phyloP scores from a whole-genome alignment of 2,888 invertebrate genomes.

The Calameuta pallipes region DNA sequence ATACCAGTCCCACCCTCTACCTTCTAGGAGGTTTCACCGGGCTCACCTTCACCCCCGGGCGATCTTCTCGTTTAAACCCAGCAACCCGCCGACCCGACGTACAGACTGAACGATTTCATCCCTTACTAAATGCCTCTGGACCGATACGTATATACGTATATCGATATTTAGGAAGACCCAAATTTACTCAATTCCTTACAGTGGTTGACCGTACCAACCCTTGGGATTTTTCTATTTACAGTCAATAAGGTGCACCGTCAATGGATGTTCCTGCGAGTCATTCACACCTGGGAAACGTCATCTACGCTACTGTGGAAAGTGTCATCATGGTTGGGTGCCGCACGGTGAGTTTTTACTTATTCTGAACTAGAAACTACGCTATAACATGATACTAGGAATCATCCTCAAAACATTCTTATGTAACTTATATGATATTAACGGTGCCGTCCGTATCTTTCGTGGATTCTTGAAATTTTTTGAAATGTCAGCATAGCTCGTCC shows the following conservation, averaged over 20 bases:
- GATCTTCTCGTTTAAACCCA: slow-evolving; percentile 42
- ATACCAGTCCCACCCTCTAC: slow-evolving; percentile 43
- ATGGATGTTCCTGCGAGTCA: slow-evolving; percentile 76
- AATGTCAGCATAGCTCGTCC: slow-evolving; percentile 62
- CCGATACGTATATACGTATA: not conserved
- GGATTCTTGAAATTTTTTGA: slow-evolving; percentile 38
- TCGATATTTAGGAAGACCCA: not conserved
- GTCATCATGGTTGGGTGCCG: slow-evolving; percentile 80
- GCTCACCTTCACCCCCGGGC: slow-evolving; percentile 30
- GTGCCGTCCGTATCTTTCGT: not conserved
- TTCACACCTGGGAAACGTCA: slow-evolving; percentile 77
- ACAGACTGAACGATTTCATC: not conserved
- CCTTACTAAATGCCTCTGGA: too few species aligned
- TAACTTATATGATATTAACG: not conserved
- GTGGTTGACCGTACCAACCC: not conserved
- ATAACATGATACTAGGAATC: not conserved
- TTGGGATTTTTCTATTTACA: slow-evolving; percentile 59
- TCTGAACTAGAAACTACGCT: not conserved
- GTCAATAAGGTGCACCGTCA: slow-evolving; percentile 76
- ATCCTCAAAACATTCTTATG: not conserved
- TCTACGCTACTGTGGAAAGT: slow-evolving; percentile 76
- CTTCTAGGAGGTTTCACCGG: slow-evolving; percentile 22
- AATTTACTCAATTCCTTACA: not conserved
- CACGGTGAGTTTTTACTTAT: slow-evolving; percentile 72
- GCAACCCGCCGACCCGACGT: slow-evolving; percentile 14